These are phyloP conservation scores for Cynaeus angustus DNA, from an alignment of 2,888 invertebrate species.

Conservation along the genomic window DNA sequence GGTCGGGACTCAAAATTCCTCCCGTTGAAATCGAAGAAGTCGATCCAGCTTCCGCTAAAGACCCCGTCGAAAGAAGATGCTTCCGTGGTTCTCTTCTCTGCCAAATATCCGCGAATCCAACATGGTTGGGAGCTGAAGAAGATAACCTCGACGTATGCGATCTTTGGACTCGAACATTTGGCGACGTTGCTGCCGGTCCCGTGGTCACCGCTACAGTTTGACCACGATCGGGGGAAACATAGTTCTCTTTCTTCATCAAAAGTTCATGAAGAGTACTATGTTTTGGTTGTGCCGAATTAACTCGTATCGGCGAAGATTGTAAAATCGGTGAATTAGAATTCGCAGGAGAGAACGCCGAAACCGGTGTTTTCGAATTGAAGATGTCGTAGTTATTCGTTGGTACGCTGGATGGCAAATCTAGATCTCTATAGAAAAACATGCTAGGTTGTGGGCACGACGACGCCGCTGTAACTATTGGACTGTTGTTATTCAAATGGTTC, in stretches of 20 bases:
- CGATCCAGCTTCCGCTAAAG: conserved; percentile 88
- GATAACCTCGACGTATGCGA: conserved; percentile 81
- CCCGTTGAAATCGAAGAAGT: conserved; percentile 88
- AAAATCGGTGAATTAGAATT: conserved; percentile 76
- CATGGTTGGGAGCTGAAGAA: conserved; percentile 90
- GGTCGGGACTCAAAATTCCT: conserved; percentile 88
- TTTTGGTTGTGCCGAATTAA: conserved; percentile 64
- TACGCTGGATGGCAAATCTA: conserved; percentile 65
- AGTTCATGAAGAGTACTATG: conserved; percentile 78
- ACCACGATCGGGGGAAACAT: conserved; percentile 75
- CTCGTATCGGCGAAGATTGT: conserved; percentile 71
- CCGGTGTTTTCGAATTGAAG: conserved; percentile 63
- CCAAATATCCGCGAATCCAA: conserved; percentile 89
- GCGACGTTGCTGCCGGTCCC: conserved; percentile 63
- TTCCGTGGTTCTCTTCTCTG: conserved; percentile 89
- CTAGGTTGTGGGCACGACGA: conserved; percentile 64
- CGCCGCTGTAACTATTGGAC: conserved; percentile 56
- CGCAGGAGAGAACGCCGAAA: conserved; percentile 78
- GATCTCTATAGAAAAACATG: conserved; percentile 64
- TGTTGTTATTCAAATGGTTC: conserved; percentile 63
- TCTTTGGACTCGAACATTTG: conserved; percentile 48
- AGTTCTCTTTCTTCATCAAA: conserved; percentile 79
- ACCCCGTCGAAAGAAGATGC: conserved; percentile 89
- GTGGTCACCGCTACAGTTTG: conserved; percentile 77
- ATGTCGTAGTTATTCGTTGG: conserved; percentile 74